These are phyloP conservation scores for Pseudanteris insignis DNA, from an alignment of 2,888 invertebrate species.

Conservation along the genomic window DNA sequence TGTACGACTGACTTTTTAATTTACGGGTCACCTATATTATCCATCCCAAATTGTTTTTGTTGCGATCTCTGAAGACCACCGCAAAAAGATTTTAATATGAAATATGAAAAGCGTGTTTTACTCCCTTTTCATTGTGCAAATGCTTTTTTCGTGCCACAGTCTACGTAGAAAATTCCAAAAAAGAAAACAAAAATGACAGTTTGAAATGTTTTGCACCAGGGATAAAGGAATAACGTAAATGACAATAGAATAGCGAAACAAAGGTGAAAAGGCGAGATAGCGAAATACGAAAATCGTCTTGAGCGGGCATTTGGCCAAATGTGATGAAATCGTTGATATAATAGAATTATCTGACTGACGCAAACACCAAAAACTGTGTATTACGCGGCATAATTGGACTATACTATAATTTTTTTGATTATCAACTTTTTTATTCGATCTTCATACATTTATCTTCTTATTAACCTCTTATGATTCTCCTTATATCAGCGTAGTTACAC, in stretches of 20 bases:
- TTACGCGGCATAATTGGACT: conserved; percentile 11
- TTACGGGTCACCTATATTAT: conserved; percentile 22
- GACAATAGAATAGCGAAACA: too few relatives aligned
- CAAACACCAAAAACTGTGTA: conserved; percentile 7
- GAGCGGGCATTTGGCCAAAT: conserved; percentile 32
- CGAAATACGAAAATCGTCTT: conserved; percentile 30
- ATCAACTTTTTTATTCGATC: too few relatives aligned
- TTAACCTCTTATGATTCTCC: too few relatives aligned
- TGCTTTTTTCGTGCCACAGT: conserved; percentile 16
- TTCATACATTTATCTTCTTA: too few relatives aligned
- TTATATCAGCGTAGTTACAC: too few relatives aligned
- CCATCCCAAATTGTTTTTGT: conserved; percentile 15
- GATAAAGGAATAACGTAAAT: conserved; percentile 20
- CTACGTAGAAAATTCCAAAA: conserved; percentile 8
- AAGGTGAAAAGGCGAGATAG: conserved; percentile 28
- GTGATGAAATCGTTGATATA: conserved; percentile 37
- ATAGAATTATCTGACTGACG: conserved; percentile 17
- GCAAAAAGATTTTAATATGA: conserved; percentile 29
- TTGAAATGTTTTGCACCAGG: conserved; percentile 8
- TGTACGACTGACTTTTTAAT: too few relatives aligned
- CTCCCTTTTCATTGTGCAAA: conserved; percentile 21
- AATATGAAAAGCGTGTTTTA: conserved; percentile 34
- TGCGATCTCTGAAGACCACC: conserved; percentile 13
- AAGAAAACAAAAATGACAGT: background rate
- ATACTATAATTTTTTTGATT: too few relatives aligned